These are phyloP conservation scores for Tridacna crocea DNA, from an alignment of 2,888 invertebrate genomes.

Conservation along the genomic window DNA sequence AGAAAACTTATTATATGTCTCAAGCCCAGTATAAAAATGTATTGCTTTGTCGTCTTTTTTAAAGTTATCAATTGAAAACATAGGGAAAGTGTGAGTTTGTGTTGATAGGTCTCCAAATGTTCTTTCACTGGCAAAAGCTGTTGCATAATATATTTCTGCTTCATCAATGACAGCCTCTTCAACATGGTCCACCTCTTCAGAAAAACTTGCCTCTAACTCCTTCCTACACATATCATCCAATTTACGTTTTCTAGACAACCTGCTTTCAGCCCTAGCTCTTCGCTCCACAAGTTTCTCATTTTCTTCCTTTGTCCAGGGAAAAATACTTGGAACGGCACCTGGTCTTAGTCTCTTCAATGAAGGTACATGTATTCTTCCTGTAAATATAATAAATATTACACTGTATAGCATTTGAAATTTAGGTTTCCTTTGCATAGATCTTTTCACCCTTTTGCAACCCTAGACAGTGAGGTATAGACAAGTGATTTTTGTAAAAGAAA, in stretches of 20 bases:
- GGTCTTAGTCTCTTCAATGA: background rate
- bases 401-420: too few species aligned
- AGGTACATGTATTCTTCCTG: background rate
- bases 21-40: conserved; percentile 39
- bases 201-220: background rate
- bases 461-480: too few species aligned
- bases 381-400: background rate
- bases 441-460: too few species aligned
- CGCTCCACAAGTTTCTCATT: background rate
- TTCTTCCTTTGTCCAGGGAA: conserved; percentile 10
- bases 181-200: background rate
- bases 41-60: conserved; percentile 24
- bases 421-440: too few species aligned
- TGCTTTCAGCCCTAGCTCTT: background rate
- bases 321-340: conserved; percentile 17
- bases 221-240: background rate
- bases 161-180: background rate
- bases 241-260: background rate
- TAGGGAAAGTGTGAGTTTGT: conserved; percentile 24
- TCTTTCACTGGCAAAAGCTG: background rate
- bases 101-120: background rate
- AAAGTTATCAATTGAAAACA: conserved; percentile 37
- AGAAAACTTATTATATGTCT: conserved; percentile 30
- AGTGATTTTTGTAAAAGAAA: too few species aligned
- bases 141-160: background rate